Conservation (phyloP, 2,113 vertebrate genomes). For the Antigone vipio region DNA sequence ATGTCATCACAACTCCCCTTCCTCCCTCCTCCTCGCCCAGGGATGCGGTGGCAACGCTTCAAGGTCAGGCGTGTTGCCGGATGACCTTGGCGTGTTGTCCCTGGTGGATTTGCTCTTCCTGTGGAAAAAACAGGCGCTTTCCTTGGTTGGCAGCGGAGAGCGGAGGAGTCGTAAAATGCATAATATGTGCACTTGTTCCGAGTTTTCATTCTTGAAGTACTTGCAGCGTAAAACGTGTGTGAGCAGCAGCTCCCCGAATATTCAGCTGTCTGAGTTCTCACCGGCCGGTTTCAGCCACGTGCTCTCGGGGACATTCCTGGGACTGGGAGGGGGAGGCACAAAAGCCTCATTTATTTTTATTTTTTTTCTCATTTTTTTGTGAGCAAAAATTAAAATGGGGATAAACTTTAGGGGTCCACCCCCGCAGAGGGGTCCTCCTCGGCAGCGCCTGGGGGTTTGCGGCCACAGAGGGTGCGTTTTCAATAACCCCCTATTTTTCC, state of each 20-base stretch:
- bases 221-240: rapidly evolving
- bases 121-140: background rate
- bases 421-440: background rate
- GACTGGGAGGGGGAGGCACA: background rate
- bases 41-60: background rate
- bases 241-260: background rate
- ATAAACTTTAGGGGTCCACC: background rate
- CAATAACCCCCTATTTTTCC: rapidly evolving
- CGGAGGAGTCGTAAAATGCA: background rate
- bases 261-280: background rate
- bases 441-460: background rate
- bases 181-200: background rate
- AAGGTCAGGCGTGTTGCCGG: background rate
- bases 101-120: background rate
- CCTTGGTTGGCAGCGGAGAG: rapidly evolving
- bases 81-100: background rate
- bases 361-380: rapidly evolving
- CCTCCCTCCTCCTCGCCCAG: background rate
- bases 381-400: background rate
- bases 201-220: background rate
- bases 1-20: background rate
- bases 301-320: background rate
- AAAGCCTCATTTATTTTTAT: background rate
- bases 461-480: background rate
- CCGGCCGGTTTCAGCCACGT: background rate